A percentile compares a stretch with the other conserved stretches of the same genome.
These are phyloP conservation scores for Zaprionus lineosus DNA, from an alignment of 2,888 invertebrate species.

Conservation along the genomic window DNA sequence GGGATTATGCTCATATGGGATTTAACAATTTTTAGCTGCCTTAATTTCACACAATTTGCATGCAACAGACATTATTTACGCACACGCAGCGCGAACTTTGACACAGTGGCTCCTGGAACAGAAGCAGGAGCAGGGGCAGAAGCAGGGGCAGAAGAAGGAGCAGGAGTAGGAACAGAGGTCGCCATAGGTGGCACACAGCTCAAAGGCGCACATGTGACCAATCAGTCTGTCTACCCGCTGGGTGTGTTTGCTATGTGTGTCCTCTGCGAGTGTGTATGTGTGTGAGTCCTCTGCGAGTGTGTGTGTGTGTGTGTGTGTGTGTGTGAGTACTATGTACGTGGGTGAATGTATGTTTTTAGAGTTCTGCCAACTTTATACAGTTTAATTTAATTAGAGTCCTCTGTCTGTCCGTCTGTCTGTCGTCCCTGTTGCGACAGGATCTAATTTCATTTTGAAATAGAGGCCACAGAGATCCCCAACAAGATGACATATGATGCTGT, in stretches of 20 bases:
- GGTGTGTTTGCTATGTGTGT: neutral
- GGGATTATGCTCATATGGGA: conserved; percentile 41
- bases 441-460: conserved; percentile 64
- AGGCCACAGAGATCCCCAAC: conserved; percentile 17
- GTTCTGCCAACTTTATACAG: conserved; percentile 61
- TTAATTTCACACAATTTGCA: conserved; percentile 62
- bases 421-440: conserved; percentile 33
- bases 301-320: conserved; percentile 2
- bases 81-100: conserved; percentile 62
- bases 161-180: neutral
- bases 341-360: conserved; percentile 28
- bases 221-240: conserved; percentile 13
- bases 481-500: conserved; percentile 57
- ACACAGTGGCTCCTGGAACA: conserved; percentile 31
- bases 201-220: conserved; percentile 40
- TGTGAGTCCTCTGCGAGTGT: too few relatives aligned
- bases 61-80: conserved; percentile 56
- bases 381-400: conserved; percentile 73
- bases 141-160: neutral
- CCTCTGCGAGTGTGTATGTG: neutral
- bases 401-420: conserved; percentile 40
- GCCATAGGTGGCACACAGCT: conserved; percentile 29
- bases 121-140: neutral
- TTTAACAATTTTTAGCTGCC: conserved; percentile 47
- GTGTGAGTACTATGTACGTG: conserved; percentile 14